Base-by-base conservation (phyloP, 2,797 vertebrate genomes). In the Acomys russatus region DNA sequence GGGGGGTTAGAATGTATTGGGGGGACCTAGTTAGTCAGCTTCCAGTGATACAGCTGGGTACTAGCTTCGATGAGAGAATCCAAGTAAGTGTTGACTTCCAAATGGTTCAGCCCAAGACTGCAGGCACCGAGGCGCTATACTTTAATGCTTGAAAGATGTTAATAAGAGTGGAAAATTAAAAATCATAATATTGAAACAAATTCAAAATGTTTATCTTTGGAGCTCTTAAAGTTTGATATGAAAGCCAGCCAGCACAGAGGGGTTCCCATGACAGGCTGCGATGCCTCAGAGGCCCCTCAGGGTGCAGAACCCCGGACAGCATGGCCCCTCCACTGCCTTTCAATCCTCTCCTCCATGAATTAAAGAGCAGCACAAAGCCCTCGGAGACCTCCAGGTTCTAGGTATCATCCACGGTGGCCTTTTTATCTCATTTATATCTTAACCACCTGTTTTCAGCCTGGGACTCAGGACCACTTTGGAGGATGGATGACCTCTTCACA, bases 181-280 rank as follows among this genome's bases (percentile, higher is more conserved):
- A 98, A 98, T 98, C 98, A 98, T 98, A 98, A 98, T 98, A 98
- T 98, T 99, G 98, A 97, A 97, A 98, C 98, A 98, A 98, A 98
- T 98, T 98, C 94, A 97, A 98, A 98, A 97, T 98, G 98, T 98
- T 98, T 98, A 97, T 98, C 98, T 98, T 98, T 93, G 93, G 91
- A n/a, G 80, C 61, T 94, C 96, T 87, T 91, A 90, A 92, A 96
- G 94, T 97, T 97, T 96, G 97, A 96, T 89, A 78, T 96, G 84
- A 90, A 88, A 90, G 89, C 71, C 97, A 98, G 76, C 44, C 78
- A 98, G 98, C 91, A 94, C 96, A 97, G 78, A 49, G 51, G 79
- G 30, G 74, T 79, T 61, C 85, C 5, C 30, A 96, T 97, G 98
- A 96, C 96, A 71, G 88, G 74, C 66, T n/a, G 0, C 4, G 0